A percentile compares a stretch with the other conserved stretches of the same genome.
Evolutionary conservation across 2,113 vertebrate species (phyloP).

Genomic region (Pomatostomus ruficeps): DNA sequence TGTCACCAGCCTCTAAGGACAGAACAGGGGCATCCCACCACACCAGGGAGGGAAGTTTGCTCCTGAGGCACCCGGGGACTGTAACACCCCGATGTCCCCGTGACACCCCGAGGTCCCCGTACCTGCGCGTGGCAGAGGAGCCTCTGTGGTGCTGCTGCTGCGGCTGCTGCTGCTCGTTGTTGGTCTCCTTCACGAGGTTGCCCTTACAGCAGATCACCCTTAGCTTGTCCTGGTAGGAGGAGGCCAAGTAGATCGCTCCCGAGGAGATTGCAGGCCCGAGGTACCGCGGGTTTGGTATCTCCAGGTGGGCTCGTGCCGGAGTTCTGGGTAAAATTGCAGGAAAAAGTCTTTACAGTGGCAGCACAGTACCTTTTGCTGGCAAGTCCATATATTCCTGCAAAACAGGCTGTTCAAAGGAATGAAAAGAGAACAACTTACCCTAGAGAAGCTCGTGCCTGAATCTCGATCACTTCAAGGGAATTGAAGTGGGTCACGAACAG

Average conservation of each 20-base stretch:
- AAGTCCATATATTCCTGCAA: background rate
- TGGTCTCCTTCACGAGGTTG: slow-evolving; percentile 88
- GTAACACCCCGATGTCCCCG: rapidly evolving
- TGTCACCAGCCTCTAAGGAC: background rate
- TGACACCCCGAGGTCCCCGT: background rate
- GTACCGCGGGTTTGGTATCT: slow-evolving; percentile 94
- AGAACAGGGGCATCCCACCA: background rate
- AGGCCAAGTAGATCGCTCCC: slow-evolving; percentile 95
- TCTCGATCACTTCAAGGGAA: slow-evolving; percentile 95
- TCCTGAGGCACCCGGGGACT: background rate
- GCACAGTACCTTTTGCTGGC: background rate
- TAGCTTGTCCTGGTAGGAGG: slow-evolving; percentile 96
- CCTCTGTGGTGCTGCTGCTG: slow-evolving; percentile 75
- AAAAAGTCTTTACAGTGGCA: background rate
- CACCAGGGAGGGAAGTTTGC: background rate
- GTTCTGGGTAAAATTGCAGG: slow-evolving; percentile 69
- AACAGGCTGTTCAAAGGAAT: background rate
- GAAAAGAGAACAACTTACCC: slow-evolving; percentile 74
- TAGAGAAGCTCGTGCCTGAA: slow-evolving; percentile 87
- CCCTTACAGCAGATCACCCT: slow-evolving; percentile 98
- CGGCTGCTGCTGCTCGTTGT: slow-evolving; percentile 84
- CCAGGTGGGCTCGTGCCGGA: slow-evolving; percentile 87
- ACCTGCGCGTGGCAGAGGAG: slow-evolving; percentile 80
- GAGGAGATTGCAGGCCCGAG: slow-evolving; percentile 96
- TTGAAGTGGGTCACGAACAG: slow-evolving; percentile 98